These are phyloP conservation scores for Oscheius sp. DNA, from an alignment of 2,888 invertebrate species.

Conservation along the genomic window DNA sequence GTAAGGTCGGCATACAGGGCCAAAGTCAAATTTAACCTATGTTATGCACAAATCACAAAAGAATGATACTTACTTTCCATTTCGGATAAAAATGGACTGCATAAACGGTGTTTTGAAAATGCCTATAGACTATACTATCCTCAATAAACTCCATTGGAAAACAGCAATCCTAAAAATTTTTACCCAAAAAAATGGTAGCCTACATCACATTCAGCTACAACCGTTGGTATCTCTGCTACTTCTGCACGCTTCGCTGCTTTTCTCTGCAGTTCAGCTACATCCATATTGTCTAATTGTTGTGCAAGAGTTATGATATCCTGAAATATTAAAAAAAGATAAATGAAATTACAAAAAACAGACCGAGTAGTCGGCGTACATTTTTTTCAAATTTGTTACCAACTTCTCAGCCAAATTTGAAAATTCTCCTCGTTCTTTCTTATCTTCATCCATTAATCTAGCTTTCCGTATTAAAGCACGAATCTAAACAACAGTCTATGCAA, in stretches of 20 bases:
- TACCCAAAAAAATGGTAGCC: not conserved
- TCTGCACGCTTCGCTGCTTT: conserved; percentile 27
- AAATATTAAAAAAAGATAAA: not conserved
- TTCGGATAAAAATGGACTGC: conserved; percentile 50
- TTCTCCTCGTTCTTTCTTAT: conserved; percentile 32
- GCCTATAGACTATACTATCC: conserved; percentile 45
- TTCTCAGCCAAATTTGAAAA: conserved; percentile 22
- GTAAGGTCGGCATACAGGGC: conserved; percentile 55
- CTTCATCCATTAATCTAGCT: conserved; percentile 34
- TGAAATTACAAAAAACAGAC: no score
- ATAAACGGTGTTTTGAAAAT: conserved; percentile 51
- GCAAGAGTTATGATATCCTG: conserved; percentile 26
- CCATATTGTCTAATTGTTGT: conserved; percentile 32
- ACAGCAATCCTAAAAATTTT: conserved; percentile 46
- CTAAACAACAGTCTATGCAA: conserved; percentile 6
- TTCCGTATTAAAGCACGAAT: conserved; percentile 28
- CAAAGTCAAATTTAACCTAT: conserved; percentile 47
- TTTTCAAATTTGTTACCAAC: conserved; percentile 24
- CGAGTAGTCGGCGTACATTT: conserved; percentile 30
- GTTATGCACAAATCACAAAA: no score
- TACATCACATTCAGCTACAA: conserved; percentile 41
- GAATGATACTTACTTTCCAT: conserved; percentile 27
- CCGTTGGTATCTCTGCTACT: conserved; percentile 40
- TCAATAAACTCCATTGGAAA: conserved; percentile 45
- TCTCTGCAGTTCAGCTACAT: conserved; percentile 31